Evolutionary conservation across 30 jellyfish, hydroid and myxozoan species (phyloP).

Genomic region (Turritopsis rubra): DNA sequence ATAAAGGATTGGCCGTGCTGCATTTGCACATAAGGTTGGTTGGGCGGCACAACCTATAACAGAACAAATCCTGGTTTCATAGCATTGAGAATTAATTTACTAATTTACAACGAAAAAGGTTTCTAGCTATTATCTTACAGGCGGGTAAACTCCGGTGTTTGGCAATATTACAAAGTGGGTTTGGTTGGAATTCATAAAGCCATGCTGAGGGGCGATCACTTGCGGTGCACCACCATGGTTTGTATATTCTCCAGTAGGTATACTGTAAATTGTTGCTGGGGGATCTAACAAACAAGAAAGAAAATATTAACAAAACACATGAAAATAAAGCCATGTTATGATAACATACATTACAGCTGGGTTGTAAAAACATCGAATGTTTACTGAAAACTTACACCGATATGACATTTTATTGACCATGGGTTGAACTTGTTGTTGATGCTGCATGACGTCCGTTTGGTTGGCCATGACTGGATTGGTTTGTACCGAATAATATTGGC

Average conservation of each 20-base stretch:
- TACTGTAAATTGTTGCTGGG: slow-evolving; percentile 11
- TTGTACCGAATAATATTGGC: not conserved
- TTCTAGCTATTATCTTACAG: too few relatives aligned
- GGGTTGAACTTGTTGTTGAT: not conserved
- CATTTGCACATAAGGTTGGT: slow-evolving; percentile 2
- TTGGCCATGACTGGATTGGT: not conserved
- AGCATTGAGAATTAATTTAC: too few relatives aligned
- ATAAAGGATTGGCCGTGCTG: not conserved
- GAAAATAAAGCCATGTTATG: not conserved
- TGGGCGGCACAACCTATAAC: not conserved
- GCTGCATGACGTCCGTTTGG: not conserved
- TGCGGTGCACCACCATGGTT: slow-evolving; percentile 25
- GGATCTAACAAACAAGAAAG: not conserved
- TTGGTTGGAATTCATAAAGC: slow-evolving; percentile 2
- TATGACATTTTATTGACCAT: not conserved
- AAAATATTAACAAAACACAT: not conserved
- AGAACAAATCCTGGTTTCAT: too few relatives aligned
- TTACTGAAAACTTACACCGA: not conserved
- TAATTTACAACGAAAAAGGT: not conserved
- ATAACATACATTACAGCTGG: not conserved
- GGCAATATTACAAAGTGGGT: not conserved
- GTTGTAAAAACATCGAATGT: too few relatives aligned
- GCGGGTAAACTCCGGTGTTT: not conserved
- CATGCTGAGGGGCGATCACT: slow-evolving; percentile 4
- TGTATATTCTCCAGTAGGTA: slow-evolving; percentile 17